phyloP scores from a whole-genome alignment of 2,888 invertebrate genomes.

The Cheiracanthium punctorium region DNA sequence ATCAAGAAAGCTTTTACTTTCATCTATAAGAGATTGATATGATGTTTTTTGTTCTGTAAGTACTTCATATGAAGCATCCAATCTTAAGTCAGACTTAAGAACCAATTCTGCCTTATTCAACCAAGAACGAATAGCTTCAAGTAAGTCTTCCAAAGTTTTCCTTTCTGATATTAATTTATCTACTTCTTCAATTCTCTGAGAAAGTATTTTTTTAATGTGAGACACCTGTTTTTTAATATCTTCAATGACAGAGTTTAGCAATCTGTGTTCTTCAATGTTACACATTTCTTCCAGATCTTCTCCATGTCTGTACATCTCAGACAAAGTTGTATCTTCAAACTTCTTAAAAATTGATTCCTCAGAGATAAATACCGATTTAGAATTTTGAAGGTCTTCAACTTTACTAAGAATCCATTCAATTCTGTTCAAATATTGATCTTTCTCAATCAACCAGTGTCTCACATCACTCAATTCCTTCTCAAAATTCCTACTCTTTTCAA shows the following conservation, averaged over 20 bases:
- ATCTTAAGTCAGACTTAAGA: constrained; percentile 86
- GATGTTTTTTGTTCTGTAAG: constrained; percentile 91
- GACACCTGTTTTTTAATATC: constrained; percentile 84
- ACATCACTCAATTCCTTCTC: constrained; percentile 87
- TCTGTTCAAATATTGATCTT: constrained; percentile 81
- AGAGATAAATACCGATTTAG: constrained; percentile 30
- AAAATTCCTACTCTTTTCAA: constrained; percentile 84
- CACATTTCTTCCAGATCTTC: constrained; percentile 88
- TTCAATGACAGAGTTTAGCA: constrained; percentile 74
- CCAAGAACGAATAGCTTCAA: constrained; percentile 90
- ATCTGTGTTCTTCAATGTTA: constrained; percentile 79
- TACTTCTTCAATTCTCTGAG: constrained; percentile 83
- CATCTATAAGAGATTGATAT: constrained; percentile 73
- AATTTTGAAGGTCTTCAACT: constrained; percentile 49
- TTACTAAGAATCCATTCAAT: constrained; percentile 76
- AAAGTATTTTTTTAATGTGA: constrained; percentile 83
- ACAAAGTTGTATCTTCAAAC: constrained; percentile 82
- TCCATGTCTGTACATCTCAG: constrained; percentile 86
- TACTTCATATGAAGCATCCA: constrained; percentile 85
- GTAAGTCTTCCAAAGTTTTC: constrained; percentile 87
- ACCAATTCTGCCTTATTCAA: constrained; percentile 92
- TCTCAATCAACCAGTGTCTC: constrained; percentile 86
- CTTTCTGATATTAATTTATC: constrained; percentile 85
- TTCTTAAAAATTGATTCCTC: constrained; percentile 84
- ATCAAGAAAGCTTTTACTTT: constrained; percentile 73